phyloP scores from a whole-genome alignment of 2,113 vertebrate genomes.

The Dromiciops gliroides region DNA sequence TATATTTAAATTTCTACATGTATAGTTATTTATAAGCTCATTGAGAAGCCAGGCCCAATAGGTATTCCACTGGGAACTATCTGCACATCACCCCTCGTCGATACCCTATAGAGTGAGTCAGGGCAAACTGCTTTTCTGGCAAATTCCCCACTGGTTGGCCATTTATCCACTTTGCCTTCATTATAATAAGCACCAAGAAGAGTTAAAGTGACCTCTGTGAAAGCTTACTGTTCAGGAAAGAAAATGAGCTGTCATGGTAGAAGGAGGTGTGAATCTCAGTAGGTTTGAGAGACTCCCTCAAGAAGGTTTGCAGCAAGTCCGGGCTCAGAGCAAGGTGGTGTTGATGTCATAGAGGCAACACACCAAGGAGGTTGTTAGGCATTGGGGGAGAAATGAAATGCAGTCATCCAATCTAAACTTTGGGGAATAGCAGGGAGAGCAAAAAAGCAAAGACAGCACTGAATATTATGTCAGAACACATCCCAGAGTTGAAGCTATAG shows the following conservation, averaged over 20 bases:
- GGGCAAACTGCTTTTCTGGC: background rate
- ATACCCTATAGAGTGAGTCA: background rate
- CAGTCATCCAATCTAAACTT: background rate
- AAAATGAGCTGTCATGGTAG: constrained; percentile 25
- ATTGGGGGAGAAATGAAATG: background rate
- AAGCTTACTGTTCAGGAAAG: constrained; percentile 55
- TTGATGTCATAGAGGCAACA: background rate
- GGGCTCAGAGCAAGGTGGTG: background rate
- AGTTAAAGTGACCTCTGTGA: constrained; percentile 48
- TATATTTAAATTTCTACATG: constrained; percentile 19
- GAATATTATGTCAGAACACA: background rate
- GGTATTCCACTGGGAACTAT: constrained; percentile 34
- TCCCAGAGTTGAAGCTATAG: background rate
- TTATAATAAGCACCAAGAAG: constrained; percentile 41
- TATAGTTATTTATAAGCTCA: constrained; percentile 35
- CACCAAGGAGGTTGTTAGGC: background rate
- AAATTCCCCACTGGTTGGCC: constrained; percentile 31
- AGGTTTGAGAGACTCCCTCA: background rate
- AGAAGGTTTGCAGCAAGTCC: constrained; percentile 39
- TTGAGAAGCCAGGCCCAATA: background rate
- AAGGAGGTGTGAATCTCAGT: constrained; percentile 30
- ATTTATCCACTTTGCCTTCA: constrained; percentile 56
- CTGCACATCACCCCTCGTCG: background rate
- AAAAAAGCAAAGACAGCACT: background rate
- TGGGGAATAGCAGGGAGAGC: background rate